A percentile compares a stretch with the other conserved stretches of the same genome.
Conservation (phyloP, 1,140 invertebrate species). For the Panagrolaimus sp. region DNA sequence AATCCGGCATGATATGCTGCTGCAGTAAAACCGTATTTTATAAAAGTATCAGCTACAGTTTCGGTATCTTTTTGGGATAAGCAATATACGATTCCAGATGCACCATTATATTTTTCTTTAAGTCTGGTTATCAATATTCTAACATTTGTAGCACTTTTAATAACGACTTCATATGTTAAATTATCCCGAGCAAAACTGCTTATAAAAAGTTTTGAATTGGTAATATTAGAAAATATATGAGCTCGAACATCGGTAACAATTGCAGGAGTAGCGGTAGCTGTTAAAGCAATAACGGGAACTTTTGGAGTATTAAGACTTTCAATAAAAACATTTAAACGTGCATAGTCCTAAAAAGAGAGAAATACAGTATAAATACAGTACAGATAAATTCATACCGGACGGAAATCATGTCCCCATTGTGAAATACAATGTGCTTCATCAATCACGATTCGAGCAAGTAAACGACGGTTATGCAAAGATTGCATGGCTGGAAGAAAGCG, state of each 20-base stretch:
- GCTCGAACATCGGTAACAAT: slow-evolving; percentile 65
- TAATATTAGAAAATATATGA: slow-evolving; percentile 31
- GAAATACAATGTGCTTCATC: slow-evolving; percentile 74
- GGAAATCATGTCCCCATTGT: slow-evolving; percentile 94
- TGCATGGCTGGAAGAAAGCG: slow-evolving; percentile 65
- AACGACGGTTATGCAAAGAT: slow-evolving; percentile 67
- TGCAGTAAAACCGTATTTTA: slow-evolving; percentile 64
- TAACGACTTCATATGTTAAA: slow-evolving; percentile 74
- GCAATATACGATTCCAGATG: slow-evolving; percentile 89
- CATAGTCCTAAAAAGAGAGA: slow-evolving; percentile 86
- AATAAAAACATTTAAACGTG: slow-evolving; percentile 74
- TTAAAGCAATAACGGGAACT: slow-evolving; percentile 71
- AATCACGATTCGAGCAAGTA: slow-evolving; percentile 68
- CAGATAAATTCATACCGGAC: slow-evolving; percentile 89
- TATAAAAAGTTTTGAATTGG: slow-evolving; percentile 61
- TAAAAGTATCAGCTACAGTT: slow-evolving; percentile 65
- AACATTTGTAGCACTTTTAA: slow-evolving; percentile 64
- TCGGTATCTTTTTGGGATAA: slow-evolving; percentile 72
- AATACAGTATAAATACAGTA: no score
- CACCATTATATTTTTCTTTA: slow-evolving; percentile 65
- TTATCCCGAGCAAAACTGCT: slow-evolving; percentile 84
- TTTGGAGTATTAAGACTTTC: slow-evolving; percentile 32
- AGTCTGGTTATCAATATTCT: slow-evolving; percentile 72
- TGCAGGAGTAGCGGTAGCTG: slow-evolving; percentile 73
- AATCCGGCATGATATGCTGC: slow-evolving; percentile 69